Evolutionary conservation across 2,113 vertebrate genomes (phyloP).

Genomic region (Stegostoma tigrinum): DNA sequence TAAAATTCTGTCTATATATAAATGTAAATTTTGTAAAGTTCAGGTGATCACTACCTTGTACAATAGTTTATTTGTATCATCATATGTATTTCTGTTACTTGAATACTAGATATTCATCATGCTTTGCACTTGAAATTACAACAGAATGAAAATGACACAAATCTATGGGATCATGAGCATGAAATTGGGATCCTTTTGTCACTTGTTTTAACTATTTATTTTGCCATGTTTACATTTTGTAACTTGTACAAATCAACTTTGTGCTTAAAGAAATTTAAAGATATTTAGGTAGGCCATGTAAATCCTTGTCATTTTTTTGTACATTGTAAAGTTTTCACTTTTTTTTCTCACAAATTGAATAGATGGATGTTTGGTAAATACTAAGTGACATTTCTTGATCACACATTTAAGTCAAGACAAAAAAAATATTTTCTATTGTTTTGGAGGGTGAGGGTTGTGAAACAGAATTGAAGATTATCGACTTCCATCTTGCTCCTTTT

Average conservation of each 20-base stretch:
- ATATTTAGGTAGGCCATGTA: conserved; percentile 74
- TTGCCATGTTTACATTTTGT: conserved; percentile 98
- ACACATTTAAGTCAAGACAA: conserved; percentile 76
- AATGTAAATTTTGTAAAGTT: conserved; percentile 92
- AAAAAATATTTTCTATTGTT: conserved; percentile 76
- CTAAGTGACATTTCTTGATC: conserved; percentile 77
- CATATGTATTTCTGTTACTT: conserved; percentile 91
- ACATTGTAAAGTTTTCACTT: conserved; percentile 74
- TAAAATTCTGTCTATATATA: conserved; percentile 67
- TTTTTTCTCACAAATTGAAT: conserved; percentile 80
- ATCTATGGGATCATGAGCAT: conserved; percentile 86
- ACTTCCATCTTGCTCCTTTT: conserved; percentile 69
- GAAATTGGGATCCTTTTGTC: conserved; percentile 77
- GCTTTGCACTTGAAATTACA: conserved; percentile 92
- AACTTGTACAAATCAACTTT: conserved; percentile 89
- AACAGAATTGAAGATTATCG: conserved; percentile 58
- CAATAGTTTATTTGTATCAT: conserved; percentile 96
- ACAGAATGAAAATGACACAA: conserved; percentile 75
- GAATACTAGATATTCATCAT: conserved; percentile 91
- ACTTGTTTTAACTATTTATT: conserved; percentile 97
- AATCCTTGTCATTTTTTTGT: conserved; percentile 81
- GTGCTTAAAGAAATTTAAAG: conserved; percentile 77
- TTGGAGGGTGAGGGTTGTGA: conserved; percentile 59
- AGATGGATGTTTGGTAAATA: conserved; percentile 76
- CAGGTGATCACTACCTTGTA: conserved; percentile 93